Evolutionary conservation across 2,888 invertebrate genomes (phyloP).

Genomic region (Zonitis immaculata): DNA sequence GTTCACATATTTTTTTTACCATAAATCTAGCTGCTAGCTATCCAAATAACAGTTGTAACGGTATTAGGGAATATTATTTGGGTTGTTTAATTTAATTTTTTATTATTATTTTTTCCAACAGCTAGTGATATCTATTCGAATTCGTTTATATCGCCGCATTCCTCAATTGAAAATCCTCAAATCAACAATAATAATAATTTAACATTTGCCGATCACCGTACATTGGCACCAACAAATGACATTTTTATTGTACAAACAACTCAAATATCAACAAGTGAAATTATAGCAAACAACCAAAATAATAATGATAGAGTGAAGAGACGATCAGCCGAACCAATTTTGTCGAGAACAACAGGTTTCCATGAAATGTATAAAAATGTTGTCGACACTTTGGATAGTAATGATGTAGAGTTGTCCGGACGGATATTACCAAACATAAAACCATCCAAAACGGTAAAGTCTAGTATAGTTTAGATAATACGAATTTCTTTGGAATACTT

Average conservation of each 20-base stretch:
- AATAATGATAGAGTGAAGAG: constrained; percentile 19
- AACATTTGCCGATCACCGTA: constrained; percentile 28
- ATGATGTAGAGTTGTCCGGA: constrained; percentile 50
- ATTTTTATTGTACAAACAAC: too few species aligned
- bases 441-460: constrained; percentile 54
- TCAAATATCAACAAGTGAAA: constrained; percentile 3
- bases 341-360: constrained; percentile 52
- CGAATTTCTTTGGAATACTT: too few species aligned
- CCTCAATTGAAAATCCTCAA: constrained; percentile 43
- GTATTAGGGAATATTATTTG: constrained; percentile 12
- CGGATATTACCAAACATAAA: constrained; percentile 48
- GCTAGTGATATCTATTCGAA: constrained; percentile 56
- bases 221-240: constrained; percentile 35
- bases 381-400: constrained; percentile 51
- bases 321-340: constrained; percentile 45
- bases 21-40: constrained; percentile 27
- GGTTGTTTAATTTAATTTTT: too few species aligned
- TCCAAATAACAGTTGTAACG: constrained; percentile 27
- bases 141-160: constrained; percentile 68
- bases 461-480: too few species aligned
- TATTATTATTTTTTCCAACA: constrained; percentile 40
- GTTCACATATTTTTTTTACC: too few species aligned
- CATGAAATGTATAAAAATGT: constrained; percentile 53
- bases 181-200: constrained; percentile 6
- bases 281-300: not conserved